Percentiles rank a stretch among this genome's conserved stretches.
phyloP scores from a whole-genome alignment of 2,888 invertebrate species.

The Acrobasis suavella region DNA sequence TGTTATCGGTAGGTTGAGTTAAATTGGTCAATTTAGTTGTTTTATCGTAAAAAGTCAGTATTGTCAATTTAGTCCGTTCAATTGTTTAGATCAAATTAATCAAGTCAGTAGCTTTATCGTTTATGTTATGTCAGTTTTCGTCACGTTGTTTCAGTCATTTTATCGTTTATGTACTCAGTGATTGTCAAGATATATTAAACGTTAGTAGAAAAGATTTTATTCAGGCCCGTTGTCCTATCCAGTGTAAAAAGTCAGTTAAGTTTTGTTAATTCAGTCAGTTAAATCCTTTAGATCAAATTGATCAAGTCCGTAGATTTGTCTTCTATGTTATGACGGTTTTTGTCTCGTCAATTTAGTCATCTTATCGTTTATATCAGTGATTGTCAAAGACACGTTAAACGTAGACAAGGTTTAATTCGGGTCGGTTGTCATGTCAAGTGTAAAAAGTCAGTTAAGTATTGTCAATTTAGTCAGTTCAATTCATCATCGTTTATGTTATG shows the following conservation, averaged over 20 bases:
- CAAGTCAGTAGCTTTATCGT: not conserved
- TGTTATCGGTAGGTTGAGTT: not conserved
- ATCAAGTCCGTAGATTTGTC: not conserved
- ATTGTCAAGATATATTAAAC: too few relatives aligned
- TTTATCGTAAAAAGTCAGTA: not conserved
- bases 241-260: too few relatives aligned
- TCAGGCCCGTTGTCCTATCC: not conserved
- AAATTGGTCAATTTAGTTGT: not conserved
- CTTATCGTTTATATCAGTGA: not conserved
- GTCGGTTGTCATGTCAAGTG: too few relatives aligned
- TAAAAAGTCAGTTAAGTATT: too few relatives aligned
- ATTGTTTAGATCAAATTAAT: not conserved
- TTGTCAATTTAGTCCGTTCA: not conserved
- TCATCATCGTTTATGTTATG: too few relatives aligned
- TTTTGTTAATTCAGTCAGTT: not conserved
- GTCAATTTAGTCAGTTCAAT: too few relatives aligned
- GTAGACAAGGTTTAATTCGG: not conserved
- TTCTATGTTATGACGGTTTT: not conserved
- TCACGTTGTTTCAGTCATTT: not conserved
- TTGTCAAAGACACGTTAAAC: not conserved
- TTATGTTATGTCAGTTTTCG: not conserved
- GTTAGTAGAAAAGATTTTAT: too few relatives aligned
- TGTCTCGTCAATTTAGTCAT: not conserved
- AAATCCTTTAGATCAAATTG: not conserved
- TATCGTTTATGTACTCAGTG: not conserved